These are phyloP conservation scores for Cotesia vestalis DNA, from an alignment of 1,140 invertebrate genomes.

Conservation along the genomic window DNA sequence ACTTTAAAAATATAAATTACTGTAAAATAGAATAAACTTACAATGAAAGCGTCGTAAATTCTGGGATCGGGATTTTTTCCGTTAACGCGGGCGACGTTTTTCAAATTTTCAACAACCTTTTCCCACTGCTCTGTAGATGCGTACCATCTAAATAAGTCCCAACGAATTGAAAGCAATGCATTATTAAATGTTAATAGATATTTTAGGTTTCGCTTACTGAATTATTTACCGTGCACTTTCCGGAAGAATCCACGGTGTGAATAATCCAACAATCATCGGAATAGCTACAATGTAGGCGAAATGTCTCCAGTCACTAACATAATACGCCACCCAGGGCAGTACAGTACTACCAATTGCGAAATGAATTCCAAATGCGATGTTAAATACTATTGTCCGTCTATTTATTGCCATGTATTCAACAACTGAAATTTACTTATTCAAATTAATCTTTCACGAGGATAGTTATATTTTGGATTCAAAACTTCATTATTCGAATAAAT, in stretches of 20 bases:
- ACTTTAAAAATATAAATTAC: background rate
- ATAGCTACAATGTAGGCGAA: constrained; percentile 55
- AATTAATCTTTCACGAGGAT: background rate
- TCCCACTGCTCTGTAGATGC: constrained; percentile 55
- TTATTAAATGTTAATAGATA: background rate
- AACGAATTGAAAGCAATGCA: background rate
- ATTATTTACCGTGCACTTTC: constrained; percentile 58
- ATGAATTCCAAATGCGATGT: constrained; percentile 59
- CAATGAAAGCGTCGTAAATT: constrained; percentile 53
- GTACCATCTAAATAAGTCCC: constrained; percentile 54
- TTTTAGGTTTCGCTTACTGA: background rate
- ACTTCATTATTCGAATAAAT: too few species aligned
- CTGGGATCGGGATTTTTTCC: constrained; percentile 48
- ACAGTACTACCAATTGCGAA: constrained; percentile 58
- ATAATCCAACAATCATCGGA: constrained; percentile 52
- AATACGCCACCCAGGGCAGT: constrained; percentile 61
- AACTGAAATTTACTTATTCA: constrained; percentile 43
- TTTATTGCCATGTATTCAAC: constrained; percentile 61
- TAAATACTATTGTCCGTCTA: constrained; percentile 57
- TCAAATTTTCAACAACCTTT: constrained; percentile 57
- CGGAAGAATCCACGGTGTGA: constrained; percentile 63
- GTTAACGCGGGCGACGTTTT: constrained; percentile 58
- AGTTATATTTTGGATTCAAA: too few species aligned
- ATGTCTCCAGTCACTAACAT: constrained; percentile 57
- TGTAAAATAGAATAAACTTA: constrained; percentile 43